phyloP scores from a whole-genome alignment of 1,140 invertebrate species.

The Apis mellifera region Amel_HAv3.1 CM009932.2:6816501-6817000 shows the following conservation, averaged over 20 bases:
- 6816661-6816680: not conserved
- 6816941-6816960: not conserved
- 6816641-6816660: too few species aligned
- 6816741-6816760: not conserved
- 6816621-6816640: too few species aligned
- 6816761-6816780: not conserved
- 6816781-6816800: constrained; percentile 36
- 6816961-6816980: not conserved
- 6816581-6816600: too few species aligned
- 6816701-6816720: not conserved
- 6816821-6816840: not conserved
- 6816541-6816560: too few species aligned
- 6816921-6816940: not conserved
- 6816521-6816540: too few species aligned
- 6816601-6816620: too few species aligned
- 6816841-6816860: constrained; percentile 20
- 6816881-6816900: not conserved
- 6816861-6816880: not conserved
- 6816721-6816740: not conserved
- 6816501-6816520: too few species aligned
- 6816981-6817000: not conserved
- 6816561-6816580: too few species aligned
- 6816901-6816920: constrained; percentile 24
- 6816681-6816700: not conserved
- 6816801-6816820: constrained; percentile 55